phyloP scores from a whole-genome alignment of 2,113 vertebrate genomes.

The Menidia beryllina region DNA sequence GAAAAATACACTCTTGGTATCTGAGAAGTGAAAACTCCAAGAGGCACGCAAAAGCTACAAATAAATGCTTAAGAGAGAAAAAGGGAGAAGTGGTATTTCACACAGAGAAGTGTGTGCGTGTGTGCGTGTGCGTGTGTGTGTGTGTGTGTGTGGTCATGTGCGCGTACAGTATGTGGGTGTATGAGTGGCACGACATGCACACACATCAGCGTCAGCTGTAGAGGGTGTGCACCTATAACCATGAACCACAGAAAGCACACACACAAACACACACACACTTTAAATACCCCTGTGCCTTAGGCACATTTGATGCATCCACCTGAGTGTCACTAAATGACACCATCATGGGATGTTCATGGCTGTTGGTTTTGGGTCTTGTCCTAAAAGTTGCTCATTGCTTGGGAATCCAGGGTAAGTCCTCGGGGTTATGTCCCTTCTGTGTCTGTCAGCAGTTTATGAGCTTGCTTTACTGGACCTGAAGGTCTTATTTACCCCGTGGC shows the following conservation, averaged over 20 bases:
- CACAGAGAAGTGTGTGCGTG: no score
- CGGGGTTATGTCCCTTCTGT: conserved; percentile 52
- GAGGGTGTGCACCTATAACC: conserved; percentile 61
- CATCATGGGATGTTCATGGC: conserved; percentile 71
- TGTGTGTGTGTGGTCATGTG: neutral
- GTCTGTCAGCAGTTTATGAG: conserved; percentile 64
- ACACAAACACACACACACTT: conserved; percentile 32
- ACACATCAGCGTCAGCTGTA: conserved; percentile 48
- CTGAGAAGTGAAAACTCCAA: conserved; percentile 7
- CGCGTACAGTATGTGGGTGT: conserved; percentile 13
- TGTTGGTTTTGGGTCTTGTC: conserved; percentile 72
- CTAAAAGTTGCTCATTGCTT: conserved; percentile 66
- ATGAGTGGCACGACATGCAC: conserved; percentile 24
- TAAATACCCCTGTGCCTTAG: conserved; percentile 44
- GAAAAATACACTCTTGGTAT: conserved; percentile 1
- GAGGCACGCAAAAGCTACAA: conserved; percentile 18
- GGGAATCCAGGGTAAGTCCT: conserved; percentile 74
- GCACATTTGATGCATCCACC: conserved; percentile 17
- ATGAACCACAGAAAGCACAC: conserved; percentile 59
- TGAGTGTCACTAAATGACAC: conserved; percentile 59
- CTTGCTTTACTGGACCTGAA: conserved; percentile 56
- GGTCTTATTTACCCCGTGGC: conserved; percentile 63
- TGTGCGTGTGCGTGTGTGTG: neutral
- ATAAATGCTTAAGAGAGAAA: conserved; percentile 9
- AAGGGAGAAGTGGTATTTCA: neutral